Evolutionary conservation across 2,113 vertebrate species (phyloP), one percentile per base, ranked within the genome.

Genomic region (Centropristis striata): DNA sequence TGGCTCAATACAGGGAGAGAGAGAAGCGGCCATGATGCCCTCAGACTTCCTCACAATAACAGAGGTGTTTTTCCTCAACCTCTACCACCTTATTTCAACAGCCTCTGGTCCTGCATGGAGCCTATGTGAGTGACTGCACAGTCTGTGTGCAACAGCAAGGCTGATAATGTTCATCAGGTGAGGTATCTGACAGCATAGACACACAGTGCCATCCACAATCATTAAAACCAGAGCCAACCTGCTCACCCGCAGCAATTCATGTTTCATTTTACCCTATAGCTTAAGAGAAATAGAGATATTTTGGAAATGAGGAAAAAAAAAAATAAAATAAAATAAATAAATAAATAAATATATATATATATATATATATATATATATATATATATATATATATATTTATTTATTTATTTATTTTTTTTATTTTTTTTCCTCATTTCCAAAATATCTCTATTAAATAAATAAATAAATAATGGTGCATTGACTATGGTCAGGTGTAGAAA

Each of bases 111-210:
- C 53, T 25, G 15, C 32, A 20, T 39, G 1, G 28, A 41, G 23
- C 47, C n/a, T n/a, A 1, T n/a, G 27, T 14, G 15, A 75, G 60
- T 6, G 3, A 14, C 32, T 8, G 36, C 6, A 50, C 44, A 9
- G 61, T 13, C 65, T 1, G 18, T 1, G 18, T 15, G 16, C 41
- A 68, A 32, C 5, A 50, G 11, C 36, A 51, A 27, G 8, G 44
- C 27, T 11, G 46, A 76, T 44, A 53, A 72, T 51, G 9, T 42
- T 41, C 58, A 54, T 50, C 59, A 49, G 32, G 32, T 32, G 32
- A 32, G 1, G 21, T 41, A 39, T 54, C 20, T 7, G 54, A 37
- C 20, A 72, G 61, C 47, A 54, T 0, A 42, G 21, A 37, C 23
- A 27, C 14, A 47, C 12, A n/a, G n/a, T 27, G 32, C 18, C 57